phyloP scores from a whole-genome alignment of 2,797 vertebrate species.

The Echeneis naucrates region DNA sequence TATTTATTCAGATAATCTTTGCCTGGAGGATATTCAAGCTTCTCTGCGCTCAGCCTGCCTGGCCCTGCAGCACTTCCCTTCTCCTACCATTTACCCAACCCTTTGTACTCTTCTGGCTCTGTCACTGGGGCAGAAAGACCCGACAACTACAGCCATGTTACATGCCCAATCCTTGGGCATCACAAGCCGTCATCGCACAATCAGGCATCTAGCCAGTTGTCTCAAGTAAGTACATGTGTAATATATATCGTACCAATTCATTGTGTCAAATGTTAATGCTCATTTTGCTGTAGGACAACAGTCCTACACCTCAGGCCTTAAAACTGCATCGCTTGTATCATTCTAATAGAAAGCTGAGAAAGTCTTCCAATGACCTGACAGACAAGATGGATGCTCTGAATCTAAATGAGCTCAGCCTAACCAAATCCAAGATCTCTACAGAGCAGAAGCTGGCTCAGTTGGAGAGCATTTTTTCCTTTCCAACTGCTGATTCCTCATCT shows the following conservation, averaged over 20 bases:
- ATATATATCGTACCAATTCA: neutral
- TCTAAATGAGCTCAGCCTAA: slow-evolving; percentile 72
- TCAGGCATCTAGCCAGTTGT: slow-evolving; percentile 84
- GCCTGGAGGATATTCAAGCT: slow-evolving; percentile 78
- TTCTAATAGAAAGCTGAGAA: slow-evolving; percentile 87
- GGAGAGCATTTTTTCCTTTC: slow-evolving; percentile 87
- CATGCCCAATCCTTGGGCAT: slow-evolving; percentile 88
- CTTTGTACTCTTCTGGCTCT: slow-evolving; percentile 88
- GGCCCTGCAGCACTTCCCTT: slow-evolving; percentile 88
- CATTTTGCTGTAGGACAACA: neutral
- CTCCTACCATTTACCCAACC: slow-evolving; percentile 82
- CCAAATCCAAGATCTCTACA: neutral
- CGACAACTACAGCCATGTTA: slow-evolving; percentile 86
- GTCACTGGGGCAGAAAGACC: slow-evolving; percentile 84
- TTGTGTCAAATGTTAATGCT: neutral
- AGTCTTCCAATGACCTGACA: slow-evolving; percentile 71
- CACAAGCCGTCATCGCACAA: slow-evolving; percentile 89
- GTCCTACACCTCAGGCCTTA: neutral
- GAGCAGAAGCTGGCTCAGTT: slow-evolving; percentile 75
- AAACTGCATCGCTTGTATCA: neutral
- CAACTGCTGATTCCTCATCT: slow-evolving; percentile 54
- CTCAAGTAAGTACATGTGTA: slow-evolving; percentile 82
- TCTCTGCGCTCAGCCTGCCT: slow-evolving; percentile 84
- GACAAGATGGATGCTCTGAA: slow-evolving; percentile 83
- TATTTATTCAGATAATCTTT: slow-evolving; percentile 76